Base-by-base conservation (phyloP, 2,797 vertebrate genomes). In the Poeciliopsis gracilis region DNA sequence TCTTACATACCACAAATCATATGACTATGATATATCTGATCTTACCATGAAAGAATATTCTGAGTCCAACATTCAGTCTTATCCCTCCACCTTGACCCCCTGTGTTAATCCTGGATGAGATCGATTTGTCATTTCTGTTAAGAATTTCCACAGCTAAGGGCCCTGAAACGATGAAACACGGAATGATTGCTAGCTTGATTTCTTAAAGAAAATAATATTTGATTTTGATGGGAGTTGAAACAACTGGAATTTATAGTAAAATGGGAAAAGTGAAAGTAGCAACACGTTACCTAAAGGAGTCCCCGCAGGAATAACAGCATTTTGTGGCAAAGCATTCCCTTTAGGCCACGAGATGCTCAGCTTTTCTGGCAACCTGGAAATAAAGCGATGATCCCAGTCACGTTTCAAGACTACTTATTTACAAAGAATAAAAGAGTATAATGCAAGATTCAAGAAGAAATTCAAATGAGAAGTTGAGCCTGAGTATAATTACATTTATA, bases 311-410 rank as follows among this genome's bases (percentile, higher is more conserved):
- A 81, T 90, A 15, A 87, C 71, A n/a, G 92, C 95, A 79, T 96
- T 94, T 72, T 95, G 89, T 51, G 89, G 4, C 91, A 97, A 96
- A 53, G 92, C 91, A 81, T 97, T 95, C 51, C 90, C 91, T n/a
- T 97, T 89, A 36, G 96, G 96, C 97, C 97, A 99, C 0, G 89
- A 93, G 76, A 99, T 79, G 0, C 86, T 93, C 74, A 99, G 92
- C 76, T 83, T 92, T n/a, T 96, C 94, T 89, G 98, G 98, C 78
- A 99, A 95, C 79, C 98, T 99, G 90, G 2, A 79, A 79, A 33
- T 20, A 73, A 53, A 25, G 8, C 5, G 12, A 41, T 67, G 63
- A 43, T 69, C 11, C 41, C 30, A 20, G 30, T 36, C 33, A 36
- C 8, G 5, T 20, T 36, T 36, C 3, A 36, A 33, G 8, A 20